These are phyloP conservation scores for Punctoribates punctum DNA, from an alignment of 2,888 invertebrate species.

Conservation along the genomic window DNA sequence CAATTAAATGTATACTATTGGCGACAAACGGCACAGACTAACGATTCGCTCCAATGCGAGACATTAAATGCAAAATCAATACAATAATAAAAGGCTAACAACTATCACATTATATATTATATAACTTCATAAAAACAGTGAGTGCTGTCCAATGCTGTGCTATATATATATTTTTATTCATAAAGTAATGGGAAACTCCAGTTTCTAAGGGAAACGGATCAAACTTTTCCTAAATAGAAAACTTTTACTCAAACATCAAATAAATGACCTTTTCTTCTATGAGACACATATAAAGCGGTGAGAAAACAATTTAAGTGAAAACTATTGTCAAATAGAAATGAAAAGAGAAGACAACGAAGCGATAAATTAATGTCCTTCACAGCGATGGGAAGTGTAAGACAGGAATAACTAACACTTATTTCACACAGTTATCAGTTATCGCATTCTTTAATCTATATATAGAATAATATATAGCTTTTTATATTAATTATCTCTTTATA, in stretches of 20 bases:
- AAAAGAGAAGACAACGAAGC: background rate
- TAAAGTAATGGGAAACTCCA: background rate
- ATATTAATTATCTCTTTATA: conserved; percentile 9
- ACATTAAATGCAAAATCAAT: conserved; percentile 30
- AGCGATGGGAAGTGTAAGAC: background rate
- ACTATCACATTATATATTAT: background rate
- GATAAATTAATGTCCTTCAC: conserved; percentile 25
- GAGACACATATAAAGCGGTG: background rate
- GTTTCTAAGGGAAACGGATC: background rate
- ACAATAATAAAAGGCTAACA: background rate
- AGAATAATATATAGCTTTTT: background rate
- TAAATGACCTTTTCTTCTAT: background rate
- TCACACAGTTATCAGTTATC: conserved; percentile 14
- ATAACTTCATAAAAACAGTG: background rate
- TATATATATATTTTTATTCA: conserved; percentile 3
- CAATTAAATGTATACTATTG: background rate
- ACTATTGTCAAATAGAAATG: background rate
- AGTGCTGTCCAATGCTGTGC: too few relatives aligned
- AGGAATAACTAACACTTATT: background rate
- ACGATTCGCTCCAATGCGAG: background rate
- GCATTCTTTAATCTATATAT: conserved; percentile 12
- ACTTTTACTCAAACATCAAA: background rate
- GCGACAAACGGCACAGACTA: background rate
- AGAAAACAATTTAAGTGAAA: conserved; percentile 9
- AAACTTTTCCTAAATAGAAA: background rate